A percentile compares a stretch with the other conserved stretches of the same genome.
Evolutionary conservation across 2,888 invertebrate genomes (phyloP).

Genomic region (Folsomia candida): DNA sequence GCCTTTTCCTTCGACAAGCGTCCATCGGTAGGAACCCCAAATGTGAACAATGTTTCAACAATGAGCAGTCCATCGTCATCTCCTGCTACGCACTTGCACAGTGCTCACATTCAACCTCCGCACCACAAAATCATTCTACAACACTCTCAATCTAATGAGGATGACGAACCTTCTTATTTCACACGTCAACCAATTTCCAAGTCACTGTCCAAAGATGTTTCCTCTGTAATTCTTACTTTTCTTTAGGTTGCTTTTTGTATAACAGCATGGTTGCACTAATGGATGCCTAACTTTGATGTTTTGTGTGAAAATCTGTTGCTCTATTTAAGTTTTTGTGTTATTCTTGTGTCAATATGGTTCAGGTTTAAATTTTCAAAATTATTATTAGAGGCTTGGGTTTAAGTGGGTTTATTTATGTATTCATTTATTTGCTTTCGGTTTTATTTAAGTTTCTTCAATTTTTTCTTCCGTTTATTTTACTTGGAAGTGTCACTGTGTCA

Average conservation of each 20-base stretch:
- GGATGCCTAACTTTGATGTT: too few relatives aligned
- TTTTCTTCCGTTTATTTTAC: too few relatives aligned
- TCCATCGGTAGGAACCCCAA: constrained; percentile 54
- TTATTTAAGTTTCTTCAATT: too few relatives aligned
- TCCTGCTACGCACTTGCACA: constrained; percentile 32
- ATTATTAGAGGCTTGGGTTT: too few relatives aligned
- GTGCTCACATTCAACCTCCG: not conserved
- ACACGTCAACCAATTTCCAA: constrained; percentile 38
- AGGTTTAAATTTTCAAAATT: too few relatives aligned
- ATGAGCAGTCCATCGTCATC: constrained; percentile 19
- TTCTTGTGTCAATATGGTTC: too few relatives aligned
- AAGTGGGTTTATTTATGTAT: too few relatives aligned
- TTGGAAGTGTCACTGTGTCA: too few relatives aligned
- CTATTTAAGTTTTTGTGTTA: too few relatives aligned
- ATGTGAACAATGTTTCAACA: not conserved
- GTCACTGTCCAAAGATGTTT: constrained; percentile 31
- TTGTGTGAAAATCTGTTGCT: too few relatives aligned
- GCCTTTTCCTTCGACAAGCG: constrained; percentile 84
- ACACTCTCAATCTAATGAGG: constrained; percentile 68
- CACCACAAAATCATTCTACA: constrained; percentile 63
- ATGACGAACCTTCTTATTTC: constrained; percentile 65
- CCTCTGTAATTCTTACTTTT: constrained; percentile 28
- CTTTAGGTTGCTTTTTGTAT: not conserved
- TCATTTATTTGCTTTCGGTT: too few relatives aligned
- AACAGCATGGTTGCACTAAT: too few relatives aligned